Percentiles rank a stretch among this genome's conserved stretches.
Conservation (phyloP, 2,888 invertebrate species). For the Euzetes globulus region DNA sequence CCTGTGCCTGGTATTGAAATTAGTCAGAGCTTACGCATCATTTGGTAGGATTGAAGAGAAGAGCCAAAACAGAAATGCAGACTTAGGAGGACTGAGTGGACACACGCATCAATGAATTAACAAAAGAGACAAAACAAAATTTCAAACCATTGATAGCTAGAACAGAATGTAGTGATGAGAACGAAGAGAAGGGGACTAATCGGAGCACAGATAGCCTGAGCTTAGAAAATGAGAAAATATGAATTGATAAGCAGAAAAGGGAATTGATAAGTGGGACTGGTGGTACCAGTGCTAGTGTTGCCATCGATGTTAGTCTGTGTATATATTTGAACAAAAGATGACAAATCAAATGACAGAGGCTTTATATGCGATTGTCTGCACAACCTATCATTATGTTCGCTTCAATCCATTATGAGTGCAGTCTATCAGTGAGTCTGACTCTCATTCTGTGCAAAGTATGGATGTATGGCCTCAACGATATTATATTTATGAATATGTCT, state of each 20-base stretch:
- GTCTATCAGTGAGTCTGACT: background rate
- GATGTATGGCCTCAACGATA: background rate
- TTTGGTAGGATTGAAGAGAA: background rate
- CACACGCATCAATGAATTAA: constrained; percentile 1
- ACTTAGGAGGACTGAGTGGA: background rate
- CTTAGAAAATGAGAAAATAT: constrained; percentile 19
- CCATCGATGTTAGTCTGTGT: background rate
- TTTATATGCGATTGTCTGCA: constrained; percentile 8
- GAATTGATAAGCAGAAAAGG: constrained; percentile 16
- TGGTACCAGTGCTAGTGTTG: background rate
- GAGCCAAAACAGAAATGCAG: constrained; percentile 7
- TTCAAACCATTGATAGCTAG: too few species aligned
- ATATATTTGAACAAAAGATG: constrained; percentile 16
- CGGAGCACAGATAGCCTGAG: too few species aligned
- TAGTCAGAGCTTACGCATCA: constrained; percentile 10
- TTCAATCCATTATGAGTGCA: constrained; percentile 18
- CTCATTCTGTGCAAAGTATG: background rate
- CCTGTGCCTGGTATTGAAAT: background rate
- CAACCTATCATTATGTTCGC: constrained; percentile 2
- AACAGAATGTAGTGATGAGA: too few species aligned
- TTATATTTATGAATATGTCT: constrained; percentile 7
- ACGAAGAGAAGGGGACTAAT: too few species aligned
- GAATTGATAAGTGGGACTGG: constrained; percentile 10
- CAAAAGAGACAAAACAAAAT: background rate
- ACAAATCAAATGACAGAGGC: constrained; percentile 31